Evolutionary conservation across 2,797 vertebrate species (phyloP).

Genomic region (Euthynnus affinis): DNA sequence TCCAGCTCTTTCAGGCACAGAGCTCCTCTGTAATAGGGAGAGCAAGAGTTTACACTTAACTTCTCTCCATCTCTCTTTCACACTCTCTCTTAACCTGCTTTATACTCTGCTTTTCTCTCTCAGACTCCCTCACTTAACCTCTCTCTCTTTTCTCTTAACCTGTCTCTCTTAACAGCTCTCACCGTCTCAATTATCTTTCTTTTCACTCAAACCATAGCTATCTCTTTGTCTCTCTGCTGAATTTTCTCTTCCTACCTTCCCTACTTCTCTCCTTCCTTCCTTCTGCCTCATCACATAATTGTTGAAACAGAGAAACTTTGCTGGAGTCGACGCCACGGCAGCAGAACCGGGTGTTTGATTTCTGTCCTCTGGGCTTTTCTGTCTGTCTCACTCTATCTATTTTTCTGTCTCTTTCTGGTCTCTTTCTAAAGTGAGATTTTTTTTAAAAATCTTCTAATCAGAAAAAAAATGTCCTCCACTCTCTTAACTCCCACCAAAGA

Average conservation of each 20-base stretch:
- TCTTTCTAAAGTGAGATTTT: constrained; percentile 32
- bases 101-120: constrained; percentile 33
- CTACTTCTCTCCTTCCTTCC: constrained; percentile 18
- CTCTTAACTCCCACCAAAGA: no score
- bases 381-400: constrained; percentile 54
- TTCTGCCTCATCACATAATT: constrained; percentile 49
- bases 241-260: constrained; percentile 6
- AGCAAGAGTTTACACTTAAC: constrained; percentile 51
- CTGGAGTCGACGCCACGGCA: constrained; percentile 30
- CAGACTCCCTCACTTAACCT: constrained; percentile 65
- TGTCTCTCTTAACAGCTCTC: constrained; percentile 53
- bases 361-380: constrained; percentile 59
- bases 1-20: constrained; percentile 50
- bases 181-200: constrained; percentile 47
- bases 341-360: constrained; percentile 46
- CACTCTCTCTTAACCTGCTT: constrained; percentile 42
- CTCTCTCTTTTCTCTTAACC: constrained; percentile 44
- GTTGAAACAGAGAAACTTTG: constrained; percentile 53
- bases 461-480: no score
- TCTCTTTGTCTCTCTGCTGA: constrained; percentile 33
- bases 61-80: constrained; percentile 41
- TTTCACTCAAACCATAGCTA: constrained; percentile 17
- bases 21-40: constrained; percentile 43
- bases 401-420: constrained; percentile 19
- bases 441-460: not conserved